Evolutionary conservation across 2,888 invertebrate species (phyloP).

Genomic region (Diarsia rubi): DNA sequence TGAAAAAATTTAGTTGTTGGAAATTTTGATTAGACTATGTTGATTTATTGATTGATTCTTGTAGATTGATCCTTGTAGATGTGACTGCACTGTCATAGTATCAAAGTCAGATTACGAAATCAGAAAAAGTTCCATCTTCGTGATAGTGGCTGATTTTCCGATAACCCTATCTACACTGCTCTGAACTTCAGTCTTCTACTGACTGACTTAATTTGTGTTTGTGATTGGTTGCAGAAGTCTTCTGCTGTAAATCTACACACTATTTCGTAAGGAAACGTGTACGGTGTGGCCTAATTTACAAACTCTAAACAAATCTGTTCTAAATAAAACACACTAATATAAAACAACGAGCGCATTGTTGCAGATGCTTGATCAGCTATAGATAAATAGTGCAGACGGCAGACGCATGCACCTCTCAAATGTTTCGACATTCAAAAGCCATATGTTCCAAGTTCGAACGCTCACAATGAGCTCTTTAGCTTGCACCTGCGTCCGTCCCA

Average conservation of each 20-base stretch:
- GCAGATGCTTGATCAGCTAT: constrained; percentile 66
- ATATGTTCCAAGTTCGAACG: constrained; percentile 76
- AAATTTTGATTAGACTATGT: neutral
- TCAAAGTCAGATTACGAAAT: constrained; percentile 1
- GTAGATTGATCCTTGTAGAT: constrained; percentile 10
- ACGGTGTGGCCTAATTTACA: constrained; percentile 48
- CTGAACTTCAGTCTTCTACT: neutral
- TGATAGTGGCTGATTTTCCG: neutral
- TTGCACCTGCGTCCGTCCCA: constrained; percentile 89
- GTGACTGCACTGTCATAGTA: neutral
- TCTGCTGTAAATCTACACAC: constrained; percentile 8
- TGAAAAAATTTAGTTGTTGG: neutral
- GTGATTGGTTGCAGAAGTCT: constrained; percentile 5
- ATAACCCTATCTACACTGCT: neutral
- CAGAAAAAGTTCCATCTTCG: neutral
- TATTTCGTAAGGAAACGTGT: constrained; percentile 52
- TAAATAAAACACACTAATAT: constrained; percentile 55
- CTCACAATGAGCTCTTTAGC: constrained; percentile 77
- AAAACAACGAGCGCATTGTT: constrained; percentile 60
- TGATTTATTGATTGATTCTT: constrained; percentile 3
- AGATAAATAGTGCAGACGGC: constrained; percentile 66
- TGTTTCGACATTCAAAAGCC: constrained; percentile 71
- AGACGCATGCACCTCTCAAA: constrained; percentile 66
- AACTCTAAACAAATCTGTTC: constrained; percentile 63
- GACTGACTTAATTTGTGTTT: neutral